Evolutionary conservation across 2,113 vertebrate genomes (phyloP).

Genomic region (Hydrolagus affinis): DNA sequence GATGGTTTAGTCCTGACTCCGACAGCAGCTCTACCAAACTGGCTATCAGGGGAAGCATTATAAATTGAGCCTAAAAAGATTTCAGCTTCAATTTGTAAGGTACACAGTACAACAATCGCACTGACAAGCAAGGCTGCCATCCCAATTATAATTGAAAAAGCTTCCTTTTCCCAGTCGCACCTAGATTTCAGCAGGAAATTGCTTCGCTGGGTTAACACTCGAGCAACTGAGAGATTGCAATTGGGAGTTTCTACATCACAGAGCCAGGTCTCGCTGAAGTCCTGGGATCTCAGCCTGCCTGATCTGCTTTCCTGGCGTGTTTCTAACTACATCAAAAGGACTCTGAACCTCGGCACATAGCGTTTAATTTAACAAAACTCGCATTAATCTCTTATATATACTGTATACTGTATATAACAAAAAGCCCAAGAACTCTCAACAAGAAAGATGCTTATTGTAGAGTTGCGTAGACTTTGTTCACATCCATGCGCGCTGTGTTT

Average conservation of each 20-base stretch:
- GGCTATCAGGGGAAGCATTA: no score
- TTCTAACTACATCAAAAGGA: background rate
- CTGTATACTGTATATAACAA: no score
- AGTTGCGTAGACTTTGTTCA: background rate
- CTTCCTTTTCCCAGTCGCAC: background rate
- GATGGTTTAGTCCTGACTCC: no score
- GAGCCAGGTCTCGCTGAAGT: background rate
- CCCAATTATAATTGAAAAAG: constrained; percentile 1
- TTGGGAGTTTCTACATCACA: constrained; percentile 8
- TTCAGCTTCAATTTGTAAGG: background rate
- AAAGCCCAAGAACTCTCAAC: background rate
- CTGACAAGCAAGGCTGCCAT: constrained; percentile 3
- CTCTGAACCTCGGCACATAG: no score
- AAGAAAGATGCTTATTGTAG: background rate
- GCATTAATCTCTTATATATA: background rate
- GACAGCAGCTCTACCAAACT: no score
- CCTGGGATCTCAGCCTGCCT: constrained; percentile 7
- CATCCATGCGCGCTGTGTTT: background rate
- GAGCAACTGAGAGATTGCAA: background rate
- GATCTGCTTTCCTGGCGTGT: background rate
- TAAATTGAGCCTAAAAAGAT: background rate
- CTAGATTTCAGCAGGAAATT: constrained; percentile 10
- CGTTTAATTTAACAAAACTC: background rate
- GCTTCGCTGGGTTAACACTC: background rate
- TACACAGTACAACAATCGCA: background rate